These are phyloP conservation scores for Athalia circularis DNA, from an alignment of 2,888 invertebrate species.

Conservation along the genomic window DNA sequence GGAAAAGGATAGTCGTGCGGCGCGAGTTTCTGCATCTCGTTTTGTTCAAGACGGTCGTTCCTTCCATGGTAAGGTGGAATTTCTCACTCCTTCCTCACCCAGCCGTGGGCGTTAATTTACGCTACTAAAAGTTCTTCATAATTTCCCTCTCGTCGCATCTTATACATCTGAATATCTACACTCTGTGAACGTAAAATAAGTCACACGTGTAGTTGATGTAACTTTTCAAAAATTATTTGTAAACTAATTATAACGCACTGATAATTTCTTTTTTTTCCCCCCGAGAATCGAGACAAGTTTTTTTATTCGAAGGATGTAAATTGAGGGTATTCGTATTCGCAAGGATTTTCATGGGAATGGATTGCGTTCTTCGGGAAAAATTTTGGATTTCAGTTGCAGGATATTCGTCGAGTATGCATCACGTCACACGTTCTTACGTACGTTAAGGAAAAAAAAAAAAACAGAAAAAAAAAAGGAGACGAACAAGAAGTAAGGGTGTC, in stretches of 20 bases:
- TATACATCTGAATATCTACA: constrained; percentile 16
- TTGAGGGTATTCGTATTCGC: too few relatives aligned
- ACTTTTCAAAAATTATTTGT: not conserved
- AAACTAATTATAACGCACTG: too few relatives aligned
- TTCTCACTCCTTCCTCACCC: not conserved
- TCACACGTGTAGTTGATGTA: not conserved
- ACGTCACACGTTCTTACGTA: not conserved
- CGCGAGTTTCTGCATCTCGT: constrained; percentile 3
- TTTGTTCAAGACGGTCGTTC: constrained; percentile 23
- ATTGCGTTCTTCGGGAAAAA: too few relatives aligned
- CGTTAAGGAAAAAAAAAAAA: not conserved
- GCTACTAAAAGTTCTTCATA: constrained; percentile 26
- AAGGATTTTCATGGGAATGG: too few relatives aligned
- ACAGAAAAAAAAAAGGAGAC: too few relatives aligned
- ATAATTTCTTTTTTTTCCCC: too few relatives aligned
- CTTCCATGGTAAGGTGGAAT: constrained; percentile 2
- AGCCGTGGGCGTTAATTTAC: constrained; percentile 42
- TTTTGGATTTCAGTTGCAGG: not conserved
- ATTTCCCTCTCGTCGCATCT: constrained; percentile 26
- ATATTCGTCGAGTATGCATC: constrained; percentile 5
- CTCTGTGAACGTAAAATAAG: not conserved
- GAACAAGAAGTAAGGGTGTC: constrained; percentile 7
- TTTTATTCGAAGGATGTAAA: too few relatives aligned
- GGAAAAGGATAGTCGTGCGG: too few relatives aligned
- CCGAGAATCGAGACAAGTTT: too few relatives aligned